Conservation (phyloP, 2,888 invertebrate species). For the Endotricha flammealis region DNA sequence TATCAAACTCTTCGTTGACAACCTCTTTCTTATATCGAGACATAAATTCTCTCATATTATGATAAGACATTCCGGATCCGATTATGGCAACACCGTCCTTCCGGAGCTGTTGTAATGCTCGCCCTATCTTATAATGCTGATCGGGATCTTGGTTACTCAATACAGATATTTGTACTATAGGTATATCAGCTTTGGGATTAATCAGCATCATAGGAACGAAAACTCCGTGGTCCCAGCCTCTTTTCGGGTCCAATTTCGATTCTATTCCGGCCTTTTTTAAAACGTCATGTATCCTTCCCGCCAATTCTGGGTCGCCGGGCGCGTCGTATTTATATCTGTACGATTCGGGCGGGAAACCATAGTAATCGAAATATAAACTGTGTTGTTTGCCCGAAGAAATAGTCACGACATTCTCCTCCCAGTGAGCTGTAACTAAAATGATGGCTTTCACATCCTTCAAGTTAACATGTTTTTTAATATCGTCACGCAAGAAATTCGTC, state of each 20-base stretch:
- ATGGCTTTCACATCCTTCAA: constrained; percentile 60
- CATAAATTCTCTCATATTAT: constrained; percentile 66
- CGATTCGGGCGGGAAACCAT: constrained; percentile 66
- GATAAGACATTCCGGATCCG: constrained; percentile 70
- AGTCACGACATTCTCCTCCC: constrained; percentile 59
- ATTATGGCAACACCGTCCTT: constrained; percentile 62
- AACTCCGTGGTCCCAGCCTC: constrained; percentile 74
- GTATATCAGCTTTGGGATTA: constrained; percentile 59
- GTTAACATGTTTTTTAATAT: constrained; percentile 55
- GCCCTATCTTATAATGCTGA: constrained; percentile 57
- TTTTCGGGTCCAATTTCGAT: constrained; percentile 51
- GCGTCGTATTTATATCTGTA: constrained; percentile 66
- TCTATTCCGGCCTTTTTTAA: constrained; percentile 52
- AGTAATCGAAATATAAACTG: constrained; percentile 65
- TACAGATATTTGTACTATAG: constrained; percentile 65
- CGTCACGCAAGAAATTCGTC: constrained; percentile 57
- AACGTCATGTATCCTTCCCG: constrained; percentile 45
- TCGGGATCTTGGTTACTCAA: constrained; percentile 53
- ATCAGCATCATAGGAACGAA: constrained; percentile 72
- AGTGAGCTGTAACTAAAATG: constrained; percentile 66
- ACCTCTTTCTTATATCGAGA: constrained; percentile 33
- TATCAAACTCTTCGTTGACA: constrained; percentile 61
- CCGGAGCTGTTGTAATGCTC: constrained; percentile 49
- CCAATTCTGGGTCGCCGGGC: constrained; percentile 57
- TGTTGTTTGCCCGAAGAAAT: constrained; percentile 66